A percentile compares a stretch with the other conserved stretches of the same genome.
Evolutionary conservation across 2,797 vertebrate genomes (phyloP).

Genomic region (Macropus fuliginosus): DNA sequence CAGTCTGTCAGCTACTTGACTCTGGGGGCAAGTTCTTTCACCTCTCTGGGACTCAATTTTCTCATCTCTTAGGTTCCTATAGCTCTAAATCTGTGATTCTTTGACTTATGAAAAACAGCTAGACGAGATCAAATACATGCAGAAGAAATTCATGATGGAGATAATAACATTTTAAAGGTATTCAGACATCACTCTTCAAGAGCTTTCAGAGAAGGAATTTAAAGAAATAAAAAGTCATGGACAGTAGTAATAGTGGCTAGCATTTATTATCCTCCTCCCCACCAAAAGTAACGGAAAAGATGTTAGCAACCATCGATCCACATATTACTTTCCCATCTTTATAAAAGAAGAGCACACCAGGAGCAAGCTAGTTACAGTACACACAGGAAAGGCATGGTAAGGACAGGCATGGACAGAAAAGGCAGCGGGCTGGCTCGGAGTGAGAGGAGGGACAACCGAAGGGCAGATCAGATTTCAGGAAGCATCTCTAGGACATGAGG

Average conservation of each 20-base stretch:
- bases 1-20: conserved; percentile 14
- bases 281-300: not conserved
- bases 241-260: not conserved
- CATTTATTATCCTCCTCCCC: not conserved
- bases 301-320: not conserved
- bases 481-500: not conserved
- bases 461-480: not conserved
- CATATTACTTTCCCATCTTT: not conserved
- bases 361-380: not conserved
- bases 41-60: conserved; percentile 1
- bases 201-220: not conserved
- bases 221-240: not conserved
- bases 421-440: not conserved
- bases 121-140: not conserved
- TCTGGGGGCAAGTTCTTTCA: conserved; percentile 27
- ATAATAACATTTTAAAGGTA: not conserved
- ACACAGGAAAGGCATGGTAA: not conserved
- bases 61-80: not conserved
- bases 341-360: not conserved
- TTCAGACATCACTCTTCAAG: not conserved
- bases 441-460: not conserved
- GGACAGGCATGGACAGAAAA: not conserved
- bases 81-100: not conserved
- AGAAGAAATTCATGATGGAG: not conserved
- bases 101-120: not conserved